Percentiles rank a stretch among this genome's conserved stretches.
Evolutionary conservation across 2,113 vertebrate genomes (phyloP).

Genomic region (Pandion haliaetus): DNA sequence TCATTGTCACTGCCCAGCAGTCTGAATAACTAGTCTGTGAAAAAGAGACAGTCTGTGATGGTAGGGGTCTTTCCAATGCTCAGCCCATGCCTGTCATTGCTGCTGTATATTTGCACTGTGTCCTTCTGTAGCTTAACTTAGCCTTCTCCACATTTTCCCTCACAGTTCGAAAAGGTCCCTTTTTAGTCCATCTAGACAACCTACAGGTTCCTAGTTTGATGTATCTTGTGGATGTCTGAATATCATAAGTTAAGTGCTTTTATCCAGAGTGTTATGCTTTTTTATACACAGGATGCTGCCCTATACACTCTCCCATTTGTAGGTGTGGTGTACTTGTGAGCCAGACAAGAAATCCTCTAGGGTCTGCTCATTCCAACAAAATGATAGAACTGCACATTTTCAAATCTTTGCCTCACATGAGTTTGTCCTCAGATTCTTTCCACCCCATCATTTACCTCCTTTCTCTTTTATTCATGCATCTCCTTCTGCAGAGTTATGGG

Average conservation of each 20-base stretch:
- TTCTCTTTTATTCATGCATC: neutral
- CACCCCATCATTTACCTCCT: neutral
- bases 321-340: neutral
- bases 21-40: neutral
- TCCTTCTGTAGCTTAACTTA: neutral
- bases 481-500: neutral
- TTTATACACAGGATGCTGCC: neutral
- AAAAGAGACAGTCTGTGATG: neutral
- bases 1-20: neutral
- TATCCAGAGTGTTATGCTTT: neutral
- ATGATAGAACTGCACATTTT: neutral
- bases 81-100: neutral
- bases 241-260: neutral
- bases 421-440: neutral
- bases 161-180: neutral
- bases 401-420: neutral
- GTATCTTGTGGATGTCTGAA: neutral
- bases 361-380: neutral
- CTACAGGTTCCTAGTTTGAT: neutral
- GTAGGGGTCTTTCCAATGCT: neutral
- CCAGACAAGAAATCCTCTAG: neutral
- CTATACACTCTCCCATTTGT: neutral
- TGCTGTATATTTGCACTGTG: neutral
- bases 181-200: neutral
- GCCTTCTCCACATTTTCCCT: fast-evolving